Evolutionary conservation across 2,113 vertebrate genomes (phyloP).

Genomic region (Glaucidium brasilianum): DNA sequence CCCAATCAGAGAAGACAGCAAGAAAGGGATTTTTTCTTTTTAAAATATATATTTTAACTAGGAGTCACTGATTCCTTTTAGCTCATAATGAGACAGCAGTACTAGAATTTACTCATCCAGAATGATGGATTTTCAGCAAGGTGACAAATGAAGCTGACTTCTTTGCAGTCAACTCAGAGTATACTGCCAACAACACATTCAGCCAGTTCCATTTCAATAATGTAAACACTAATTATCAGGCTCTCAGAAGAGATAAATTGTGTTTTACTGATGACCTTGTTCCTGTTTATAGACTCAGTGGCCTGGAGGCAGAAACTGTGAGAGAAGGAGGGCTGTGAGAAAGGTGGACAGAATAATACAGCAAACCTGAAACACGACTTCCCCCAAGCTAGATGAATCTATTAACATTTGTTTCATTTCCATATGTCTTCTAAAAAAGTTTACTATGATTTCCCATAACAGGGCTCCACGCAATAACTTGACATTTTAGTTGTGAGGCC

Average conservation of each 20-base stretch:
- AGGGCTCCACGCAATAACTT: neutral
- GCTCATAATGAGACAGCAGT: neutral
- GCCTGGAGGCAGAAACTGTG: conserved; percentile 3
- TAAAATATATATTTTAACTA: neutral
- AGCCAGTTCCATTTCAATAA: neutral
- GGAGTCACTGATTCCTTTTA: neutral
- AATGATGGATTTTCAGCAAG: neutral
- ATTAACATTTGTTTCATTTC: conserved; percentile 60
- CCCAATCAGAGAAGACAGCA: neutral
- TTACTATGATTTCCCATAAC: conserved; percentile 4
- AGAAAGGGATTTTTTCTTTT: neutral
- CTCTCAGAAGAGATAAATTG: conserved; percentile 27
- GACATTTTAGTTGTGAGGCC: conserved; percentile 34
- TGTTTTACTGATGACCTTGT: conserved; percentile 34
- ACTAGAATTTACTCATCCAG: neutral
- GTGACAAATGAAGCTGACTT: neutral
- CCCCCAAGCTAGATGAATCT: conserved; percentile 17
- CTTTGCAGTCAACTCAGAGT: neutral
- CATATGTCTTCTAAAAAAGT: conserved; percentile 22
- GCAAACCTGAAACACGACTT: neutral
- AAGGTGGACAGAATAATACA: neutral
- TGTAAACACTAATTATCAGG: conserved; percentile 20
- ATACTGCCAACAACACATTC: neutral
- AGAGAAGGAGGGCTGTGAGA: neutral
- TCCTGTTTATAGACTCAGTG: neutral